Conservation (phyloP, 2,113 vertebrate species). For the Onychostruthus taczanowskii region DNA sequence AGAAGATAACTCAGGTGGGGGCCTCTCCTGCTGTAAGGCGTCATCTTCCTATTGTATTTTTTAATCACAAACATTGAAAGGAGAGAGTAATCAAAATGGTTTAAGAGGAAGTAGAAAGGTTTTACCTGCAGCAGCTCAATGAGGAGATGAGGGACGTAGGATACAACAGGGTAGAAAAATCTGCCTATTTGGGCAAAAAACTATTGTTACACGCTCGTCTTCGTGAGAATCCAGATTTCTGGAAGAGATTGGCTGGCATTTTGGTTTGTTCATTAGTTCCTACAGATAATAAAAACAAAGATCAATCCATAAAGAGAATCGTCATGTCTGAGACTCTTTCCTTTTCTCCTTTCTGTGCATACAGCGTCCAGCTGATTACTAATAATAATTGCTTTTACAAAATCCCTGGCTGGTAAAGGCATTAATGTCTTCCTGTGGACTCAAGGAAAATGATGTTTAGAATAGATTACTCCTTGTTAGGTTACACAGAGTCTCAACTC, state of each 20-base stretch:
- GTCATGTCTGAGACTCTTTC: not conserved
- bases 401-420: not conserved
- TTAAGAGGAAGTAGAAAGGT: not conserved
- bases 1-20: not conserved
- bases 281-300: slow-evolving; percentile 20
- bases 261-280: slow-evolving; percentile 14
- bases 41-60: not conserved
- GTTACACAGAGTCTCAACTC: not conserved
- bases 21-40: not conserved
- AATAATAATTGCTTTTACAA: not conserved
- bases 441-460: not conserved
- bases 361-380: not conserved
- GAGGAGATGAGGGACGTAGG: not conserved
- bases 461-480: not conserved
- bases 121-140: not conserved
- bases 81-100: not conserved
- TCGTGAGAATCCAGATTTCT: not conserved
- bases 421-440: not conserved
- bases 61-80: not conserved
- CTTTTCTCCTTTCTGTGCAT: not conserved
- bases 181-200: not conserved
- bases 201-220: not conserved
- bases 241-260: not conserved
- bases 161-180: not conserved
- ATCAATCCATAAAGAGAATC: not conserved